These are phyloP conservation scores for Leuctra nigra DNA, from an alignment of 2,888 invertebrate genomes.

Conservation along the genomic window DNA sequence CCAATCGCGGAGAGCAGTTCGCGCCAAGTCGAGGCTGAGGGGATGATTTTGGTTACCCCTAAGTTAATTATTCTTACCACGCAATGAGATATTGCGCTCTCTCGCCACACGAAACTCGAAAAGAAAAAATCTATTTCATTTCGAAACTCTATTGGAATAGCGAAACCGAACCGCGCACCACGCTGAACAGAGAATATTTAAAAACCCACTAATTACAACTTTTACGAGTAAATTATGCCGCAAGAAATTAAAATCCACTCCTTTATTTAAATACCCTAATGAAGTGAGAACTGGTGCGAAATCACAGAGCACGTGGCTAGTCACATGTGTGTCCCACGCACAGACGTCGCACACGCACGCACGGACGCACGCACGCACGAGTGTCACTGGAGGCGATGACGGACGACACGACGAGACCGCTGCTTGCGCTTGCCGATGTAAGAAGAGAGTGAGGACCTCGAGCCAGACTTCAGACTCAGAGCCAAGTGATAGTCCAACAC, in stretches of 20 bases:
- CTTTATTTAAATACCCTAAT: too few relatives aligned
- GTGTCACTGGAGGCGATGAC: too few relatives aligned
- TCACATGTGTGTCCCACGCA: neutral
- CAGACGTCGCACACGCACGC: neutral
- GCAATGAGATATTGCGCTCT: neutral
- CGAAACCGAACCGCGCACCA: constrained; percentile 8
- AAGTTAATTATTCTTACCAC: constrained; percentile 5
- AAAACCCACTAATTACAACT: constrained; percentile 1
- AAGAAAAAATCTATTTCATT: constrained; percentile 2
- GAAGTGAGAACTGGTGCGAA: too few relatives aligned
- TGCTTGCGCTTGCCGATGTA: neutral
- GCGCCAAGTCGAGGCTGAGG: neutral
- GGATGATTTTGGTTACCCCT: constrained; percentile 8
- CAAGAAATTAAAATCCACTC: neutral
- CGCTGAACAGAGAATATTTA: neutral
- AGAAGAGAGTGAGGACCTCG: neutral
- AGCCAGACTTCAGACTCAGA: neutral
- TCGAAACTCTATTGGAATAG: neutral
- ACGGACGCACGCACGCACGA: neutral
- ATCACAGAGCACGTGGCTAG: neutral
- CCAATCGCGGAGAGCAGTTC: too few relatives aligned
- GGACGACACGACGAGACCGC: too few relatives aligned
- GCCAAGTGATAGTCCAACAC: neutral
- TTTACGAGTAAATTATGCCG: constrained; percentile 1
- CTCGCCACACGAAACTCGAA: neutral